phyloP scores from a whole-genome alignment of 2,888 invertebrate species.

The Prenolepis imparis region DNA sequence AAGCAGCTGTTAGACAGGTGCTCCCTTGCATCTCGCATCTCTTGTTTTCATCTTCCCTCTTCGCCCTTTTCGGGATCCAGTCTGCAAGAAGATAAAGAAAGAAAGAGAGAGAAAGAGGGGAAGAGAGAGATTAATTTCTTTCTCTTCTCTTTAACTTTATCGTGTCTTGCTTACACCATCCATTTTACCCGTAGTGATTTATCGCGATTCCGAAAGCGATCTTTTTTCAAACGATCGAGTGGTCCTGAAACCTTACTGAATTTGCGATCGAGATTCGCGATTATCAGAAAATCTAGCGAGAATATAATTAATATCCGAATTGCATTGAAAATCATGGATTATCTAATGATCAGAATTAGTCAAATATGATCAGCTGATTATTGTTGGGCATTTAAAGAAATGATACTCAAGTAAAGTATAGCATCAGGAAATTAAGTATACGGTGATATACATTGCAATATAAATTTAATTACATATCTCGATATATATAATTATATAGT shows the following conservation, averaged over 20 bases:
- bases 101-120: neutral
- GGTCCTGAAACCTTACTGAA: neutral
- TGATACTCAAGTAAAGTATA: neutral
- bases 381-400: neutral
- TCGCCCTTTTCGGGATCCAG: constrained; percentile 30
- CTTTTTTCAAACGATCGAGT: neutral
- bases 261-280: neutral
- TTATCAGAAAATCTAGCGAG: neutral
- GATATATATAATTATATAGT: neutral
- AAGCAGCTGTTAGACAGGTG: constrained; percentile 76
- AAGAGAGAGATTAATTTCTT: constrained; percentile 11
- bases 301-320: constrained; percentile 20
- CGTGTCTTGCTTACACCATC: constrained; percentile 48
- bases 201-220: constrained; percentile 64
- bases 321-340: neutral
- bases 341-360: neutral
- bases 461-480: neutral
- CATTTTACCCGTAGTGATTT: constrained; percentile 78
- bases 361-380: neutral
- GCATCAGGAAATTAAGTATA: neutral
- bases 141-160: constrained; percentile 46
- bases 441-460: neutral
- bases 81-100: neutral
- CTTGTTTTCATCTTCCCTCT: constrained; percentile 62
- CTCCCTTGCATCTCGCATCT: constrained; percentile 65